Evolutionary conservation across 2,113 vertebrate genomes (phyloP), one percentile per base, ranked within the genome.

Genomic region (Dromas ardeola): DNA sequence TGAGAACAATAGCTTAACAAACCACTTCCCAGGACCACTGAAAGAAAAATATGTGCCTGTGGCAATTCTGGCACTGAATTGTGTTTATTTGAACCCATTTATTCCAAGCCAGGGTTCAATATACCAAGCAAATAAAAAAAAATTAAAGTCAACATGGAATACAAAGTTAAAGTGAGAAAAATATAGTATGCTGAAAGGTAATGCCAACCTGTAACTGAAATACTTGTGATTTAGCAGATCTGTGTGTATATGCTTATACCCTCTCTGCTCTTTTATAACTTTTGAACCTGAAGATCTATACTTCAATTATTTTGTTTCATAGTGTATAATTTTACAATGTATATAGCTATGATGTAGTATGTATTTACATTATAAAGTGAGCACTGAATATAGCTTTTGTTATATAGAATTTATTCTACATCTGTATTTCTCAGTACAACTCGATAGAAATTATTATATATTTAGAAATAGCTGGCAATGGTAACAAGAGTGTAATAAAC

Each of bases 1-100:
- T 91, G 98, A 98, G 98, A 99, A 99, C 99, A 99, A 99, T 99
- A 98, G 98, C 97, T 98, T 98, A 98, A 98, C 96, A 98, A 98
- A 98, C 98, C 97, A 98, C 98, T 99, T 99, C 98, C 98, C 98
- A 98, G 98, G 98, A 98, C 98, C 96, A 98, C 97, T 98, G 98
- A 97, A 98, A 98, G 96, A 97, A 97, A 98, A 98, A 91, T 98
- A 98, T 98, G 97, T 96, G 98, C 98, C 98, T 95, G 86, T 98
- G 98, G 98, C 98, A 97, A 90, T 98, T 97, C 95, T 98, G 98
- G 98, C 97, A 93, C 93, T 88, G 96, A 95, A 90, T 32, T 92
- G 94, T 98, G 96, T 98, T 98, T 98, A 97, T 98, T 98, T 98
- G 96, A 98, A 97, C 97, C 87, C 95, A 94, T 95, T 98, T 98